phyloP scores from a whole-genome alignment of 2,797 vertebrate species.

The Hypotaenidia okinawae region DNA sequence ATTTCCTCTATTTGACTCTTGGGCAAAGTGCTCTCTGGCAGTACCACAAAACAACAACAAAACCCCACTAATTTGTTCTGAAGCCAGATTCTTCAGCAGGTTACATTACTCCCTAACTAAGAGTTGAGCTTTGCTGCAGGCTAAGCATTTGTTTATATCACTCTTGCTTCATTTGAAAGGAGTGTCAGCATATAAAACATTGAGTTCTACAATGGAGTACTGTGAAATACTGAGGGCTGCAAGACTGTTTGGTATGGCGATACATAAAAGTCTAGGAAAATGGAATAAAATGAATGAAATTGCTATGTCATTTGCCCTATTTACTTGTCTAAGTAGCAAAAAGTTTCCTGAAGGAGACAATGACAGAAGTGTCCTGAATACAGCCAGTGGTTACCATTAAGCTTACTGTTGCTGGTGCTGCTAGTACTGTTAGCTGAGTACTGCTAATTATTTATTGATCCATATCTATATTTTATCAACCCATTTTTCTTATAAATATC shows the following conservation, averaged over 20 bases:
- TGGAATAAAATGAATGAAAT: background rate
- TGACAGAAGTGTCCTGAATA: background rate
- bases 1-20: background rate
- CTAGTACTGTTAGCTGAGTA: background rate
- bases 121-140: background rate
- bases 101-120: background rate
- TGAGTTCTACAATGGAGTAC: background rate
- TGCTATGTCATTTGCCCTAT: background rate
- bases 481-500: background rate
- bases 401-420: background rate
- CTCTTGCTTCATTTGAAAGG: background rate
- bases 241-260: background rate
- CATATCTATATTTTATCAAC: background rate
- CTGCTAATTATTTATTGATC: background rate
- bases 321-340: background rate
- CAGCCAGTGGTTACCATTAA: background rate
- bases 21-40: background rate
- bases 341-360: background rate
- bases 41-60: background rate
- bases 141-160: slow-evolving; percentile 20
- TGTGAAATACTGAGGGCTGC: background rate
- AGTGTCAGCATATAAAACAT: background rate
- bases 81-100: background rate
- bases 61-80: background rate
- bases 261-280: background rate